A percentile compares a stretch with the other conserved stretches of the same genome.
These are phyloP conservation scores for Avahi laniger DNA, from an alignment of 2,797 vertebrate genomes.

Conservation along the genomic window DNA sequence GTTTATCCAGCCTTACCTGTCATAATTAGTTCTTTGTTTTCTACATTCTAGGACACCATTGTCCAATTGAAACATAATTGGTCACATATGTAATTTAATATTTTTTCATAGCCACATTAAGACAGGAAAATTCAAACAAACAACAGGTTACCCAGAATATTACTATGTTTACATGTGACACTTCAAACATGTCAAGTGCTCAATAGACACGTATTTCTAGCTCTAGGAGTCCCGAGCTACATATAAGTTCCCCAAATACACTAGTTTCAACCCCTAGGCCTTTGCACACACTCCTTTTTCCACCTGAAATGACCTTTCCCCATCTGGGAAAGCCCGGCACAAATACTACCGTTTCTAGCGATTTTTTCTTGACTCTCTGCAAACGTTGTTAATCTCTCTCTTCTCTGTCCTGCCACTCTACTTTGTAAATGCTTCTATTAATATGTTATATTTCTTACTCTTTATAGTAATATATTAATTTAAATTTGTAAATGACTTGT, in stretches of 20 bases:
- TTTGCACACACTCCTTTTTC: not conserved
- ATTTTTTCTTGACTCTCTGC: not conserved
- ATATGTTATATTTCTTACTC: not conserved
- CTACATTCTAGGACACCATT: not conserved
- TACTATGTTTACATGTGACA: not conserved
- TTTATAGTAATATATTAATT: not conserved
- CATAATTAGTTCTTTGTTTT: not conserved
- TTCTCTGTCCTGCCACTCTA: not conserved
- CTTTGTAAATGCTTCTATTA: not conserved
- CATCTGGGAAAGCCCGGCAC: not conserved
- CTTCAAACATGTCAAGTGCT: not conserved
- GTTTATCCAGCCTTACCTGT: not conserved
- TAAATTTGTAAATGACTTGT: not conserved
- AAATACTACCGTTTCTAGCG: not conserved
- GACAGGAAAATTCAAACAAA: not conserved
- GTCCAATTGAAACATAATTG: not conserved
- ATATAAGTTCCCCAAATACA: not conserved
- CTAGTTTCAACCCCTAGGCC: not conserved
- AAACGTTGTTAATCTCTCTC: not conserved
- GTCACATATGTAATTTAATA: not conserved
- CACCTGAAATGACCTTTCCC: not conserved
- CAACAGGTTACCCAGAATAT: not conserved
- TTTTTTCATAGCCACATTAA: not conserved
- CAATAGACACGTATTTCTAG: not conserved
- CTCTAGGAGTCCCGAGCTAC: not conserved